A percentile compares a stretch with the other conserved stretches of the same genome.
phyloP scores from a whole-genome alignment of 2,113 vertebrate species.

The Tetrax tetrax region DNA sequence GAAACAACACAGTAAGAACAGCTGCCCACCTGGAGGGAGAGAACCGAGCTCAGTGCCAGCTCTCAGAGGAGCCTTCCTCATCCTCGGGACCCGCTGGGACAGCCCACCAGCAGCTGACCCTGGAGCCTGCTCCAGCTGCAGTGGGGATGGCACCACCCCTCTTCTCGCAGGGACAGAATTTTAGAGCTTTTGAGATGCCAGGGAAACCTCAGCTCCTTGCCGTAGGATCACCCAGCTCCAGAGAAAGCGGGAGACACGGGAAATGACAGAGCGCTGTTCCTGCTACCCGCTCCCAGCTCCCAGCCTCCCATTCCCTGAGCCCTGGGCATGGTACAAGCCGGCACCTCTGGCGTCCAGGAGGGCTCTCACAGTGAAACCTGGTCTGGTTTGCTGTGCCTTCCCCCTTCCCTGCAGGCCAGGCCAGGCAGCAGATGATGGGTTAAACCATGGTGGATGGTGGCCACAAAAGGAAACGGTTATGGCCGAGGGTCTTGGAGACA shows the following conservation, averaged over 20 bases:
- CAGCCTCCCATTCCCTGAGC: neutral
- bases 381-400: neutral
- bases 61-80: neutral
- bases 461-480: neutral
- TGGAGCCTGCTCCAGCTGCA: neutral
- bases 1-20: constrained; percentile 40
- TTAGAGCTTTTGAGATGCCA: neutral
- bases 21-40: constrained; percentile 20
- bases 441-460: neutral
- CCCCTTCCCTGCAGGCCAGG: neutral
- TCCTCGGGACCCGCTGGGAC: neutral
- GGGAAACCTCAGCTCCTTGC: neutral
- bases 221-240: neutral
- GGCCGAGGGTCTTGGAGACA: neutral
- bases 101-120: neutral
- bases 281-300: neutral
- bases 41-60: neutral
- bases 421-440: neutral
- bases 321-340: neutral
- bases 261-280: neutral
- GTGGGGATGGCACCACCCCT: neutral
- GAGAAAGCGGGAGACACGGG: neutral
- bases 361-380: neutral
- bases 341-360: neutral
- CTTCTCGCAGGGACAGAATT: neutral